Base-by-base conservation (phyloP, 1,140 invertebrate genomes). In the Diabrotica virgifera region DNA sequence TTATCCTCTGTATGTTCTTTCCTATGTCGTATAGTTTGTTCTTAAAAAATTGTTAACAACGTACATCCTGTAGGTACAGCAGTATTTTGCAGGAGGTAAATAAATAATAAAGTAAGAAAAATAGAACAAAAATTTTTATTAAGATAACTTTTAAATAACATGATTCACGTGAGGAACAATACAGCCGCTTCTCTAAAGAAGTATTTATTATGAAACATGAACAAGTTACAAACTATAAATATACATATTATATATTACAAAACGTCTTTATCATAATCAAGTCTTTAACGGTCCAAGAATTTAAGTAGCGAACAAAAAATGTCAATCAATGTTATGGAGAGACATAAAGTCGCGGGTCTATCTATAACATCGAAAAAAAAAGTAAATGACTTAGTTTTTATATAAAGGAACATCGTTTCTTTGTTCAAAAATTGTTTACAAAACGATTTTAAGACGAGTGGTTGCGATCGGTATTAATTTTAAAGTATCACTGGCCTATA, bases 381-480 rank as follows among this genome's bases (percentile, higher is more conserved):
- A 52, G 52, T 62, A 65, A 78, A 77, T 81, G 79, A 81, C 79
- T 80, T 80, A 80, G 79, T 76, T 79, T 77, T 75, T 71, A 57
- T 75, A 76, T 76, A 77, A 75, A 81, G 80, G 80, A 81, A 81
- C 80, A 80, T 81, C 58, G 72, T 74, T 72, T 78, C 74, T 77
- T 77, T 79, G 77, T 78, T 78, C 74, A 74, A 76, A 76, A 76
- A 75, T 70, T 72, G 73, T 67, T 69, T 69, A 10, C 36, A 59
- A 40, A 59, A 61, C n/a, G n/a, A 11, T 9, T 51, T 36, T 14
- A 52, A 37, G n/a, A 64, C 46, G 54, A 54, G 24, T 1, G 14
- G 35, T 61, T 60, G 59, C 59, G 11, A 40, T 61, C 37, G 50
- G 52, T 65, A 13, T 61, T 65, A 58, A 56, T 50, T 65, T 53